Evolutionary conservation across 2,888 invertebrate genomes (phyloP).

Genomic region (Ischnus inquisitorius): DNA sequence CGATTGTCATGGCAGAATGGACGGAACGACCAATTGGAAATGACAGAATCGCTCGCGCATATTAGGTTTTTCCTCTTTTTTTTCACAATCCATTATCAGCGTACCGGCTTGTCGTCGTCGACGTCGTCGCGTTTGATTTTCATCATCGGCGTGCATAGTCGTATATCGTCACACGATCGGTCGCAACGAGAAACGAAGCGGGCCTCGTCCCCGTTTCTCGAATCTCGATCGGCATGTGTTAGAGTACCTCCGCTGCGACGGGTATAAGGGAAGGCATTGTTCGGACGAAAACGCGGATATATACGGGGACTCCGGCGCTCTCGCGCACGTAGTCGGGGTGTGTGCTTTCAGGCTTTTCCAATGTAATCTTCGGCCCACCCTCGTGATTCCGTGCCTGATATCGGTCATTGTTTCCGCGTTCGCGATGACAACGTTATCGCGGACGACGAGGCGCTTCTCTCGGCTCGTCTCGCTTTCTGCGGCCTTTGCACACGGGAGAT

Average conservation of each 20-base stretch:
- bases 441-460: constrained; percentile 30
- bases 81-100: neutral
- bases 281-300: constrained; percentile 43
- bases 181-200: constrained; percentile 60
- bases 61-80: neutral
- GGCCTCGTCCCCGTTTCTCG: constrained; percentile 65
- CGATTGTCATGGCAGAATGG: too few relatives aligned
- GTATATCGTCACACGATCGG: constrained; percentile 7
- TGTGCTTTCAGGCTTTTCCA: constrained; percentile 67
- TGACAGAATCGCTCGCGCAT: neutral
- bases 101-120: neutral
- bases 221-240: constrained; percentile 63
- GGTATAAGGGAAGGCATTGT: constrained; percentile 47
- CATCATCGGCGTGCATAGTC: neutral
- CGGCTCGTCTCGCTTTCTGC: neutral
- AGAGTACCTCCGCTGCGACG: constrained; percentile 18
- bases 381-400: constrained; percentile 63
- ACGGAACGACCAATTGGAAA: too few relatives aligned
- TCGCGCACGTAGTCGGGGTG: constrained; percentile 39
- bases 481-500: constrained; percentile 34
- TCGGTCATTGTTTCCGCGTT: constrained; percentile 69
- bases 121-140: constrained; percentile 2
- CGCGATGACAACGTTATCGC: constrained; percentile 70
- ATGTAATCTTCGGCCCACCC: constrained; percentile 68
- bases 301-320: constrained; percentile 20